These are phyloP conservation scores for Drosophila niveifrons DNA, from an alignment of 2,888 invertebrate genomes.

Conservation along the genomic window DNA sequence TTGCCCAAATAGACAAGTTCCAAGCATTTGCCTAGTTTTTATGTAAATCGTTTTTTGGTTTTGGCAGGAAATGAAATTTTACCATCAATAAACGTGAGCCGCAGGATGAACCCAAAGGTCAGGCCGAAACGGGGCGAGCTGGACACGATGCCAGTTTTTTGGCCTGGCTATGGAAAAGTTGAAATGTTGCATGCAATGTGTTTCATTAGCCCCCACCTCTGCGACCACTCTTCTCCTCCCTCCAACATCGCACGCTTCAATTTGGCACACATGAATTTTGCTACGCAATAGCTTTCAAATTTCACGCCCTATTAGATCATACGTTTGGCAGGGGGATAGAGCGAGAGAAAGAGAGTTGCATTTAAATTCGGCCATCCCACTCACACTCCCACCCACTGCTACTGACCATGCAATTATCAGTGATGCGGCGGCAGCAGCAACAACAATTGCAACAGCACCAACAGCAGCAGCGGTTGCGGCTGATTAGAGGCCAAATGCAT, in stretches of 20 bases:
- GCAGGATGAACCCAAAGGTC: conserved; percentile 37
- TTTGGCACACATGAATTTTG: conserved; percentile 46
- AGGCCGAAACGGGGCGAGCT: conserved; percentile 29
- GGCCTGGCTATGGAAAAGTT: conserved; percentile 17
- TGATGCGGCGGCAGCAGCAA: neutral
- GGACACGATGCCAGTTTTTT: conserved; percentile 33
- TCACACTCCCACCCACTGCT: neutral
- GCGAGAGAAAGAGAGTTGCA: neutral
- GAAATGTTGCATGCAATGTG: conserved; percentile 39
- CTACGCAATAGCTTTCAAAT: conserved; percentile 54
- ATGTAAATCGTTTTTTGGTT: conserved; percentile 37
- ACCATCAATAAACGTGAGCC: conserved; percentile 40
- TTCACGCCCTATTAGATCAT: conserved; percentile 60
- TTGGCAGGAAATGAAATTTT: conserved; percentile 40
- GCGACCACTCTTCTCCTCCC: neutral
- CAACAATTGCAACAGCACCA: neutral
- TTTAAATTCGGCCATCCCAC: neutral
- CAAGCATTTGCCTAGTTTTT: conserved; percentile 7
- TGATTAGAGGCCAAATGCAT: conserved; percentile 38
- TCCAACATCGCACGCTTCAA: neutral
- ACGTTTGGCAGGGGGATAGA: neutral
- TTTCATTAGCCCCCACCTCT: conserved; percentile 34
- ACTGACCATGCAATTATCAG: conserved; percentile 49
- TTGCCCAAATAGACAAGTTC: neutral
- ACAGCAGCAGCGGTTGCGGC: conserved; percentile 9